Evolutionary conservation across 2,888 invertebrate species (phyloP).

Genomic region (Xanthorhoe spadicearia): DNA sequence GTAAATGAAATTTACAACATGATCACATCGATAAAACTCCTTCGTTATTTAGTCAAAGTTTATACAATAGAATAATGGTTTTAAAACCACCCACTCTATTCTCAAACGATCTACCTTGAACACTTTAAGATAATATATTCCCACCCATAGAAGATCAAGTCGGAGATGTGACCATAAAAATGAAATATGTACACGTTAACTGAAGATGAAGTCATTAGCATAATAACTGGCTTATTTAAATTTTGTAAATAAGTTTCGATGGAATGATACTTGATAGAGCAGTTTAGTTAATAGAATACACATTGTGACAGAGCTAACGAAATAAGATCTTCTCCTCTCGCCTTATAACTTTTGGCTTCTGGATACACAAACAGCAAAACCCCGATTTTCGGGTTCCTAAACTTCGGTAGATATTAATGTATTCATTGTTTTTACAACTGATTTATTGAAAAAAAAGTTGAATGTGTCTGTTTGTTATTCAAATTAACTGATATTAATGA

Average conservation of each 20-base stretch:
- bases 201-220: constrained; percentile 26
- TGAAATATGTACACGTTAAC: constrained; percentile 22
- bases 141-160: constrained; percentile 15
- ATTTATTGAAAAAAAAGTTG: no score
- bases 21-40: background rate
- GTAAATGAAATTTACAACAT: no score
- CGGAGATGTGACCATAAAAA: constrained; percentile 23
- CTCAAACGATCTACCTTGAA: constrained; percentile 15
- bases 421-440: no score
- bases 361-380: no score
- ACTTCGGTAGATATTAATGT: no score
- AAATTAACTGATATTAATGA: no score
- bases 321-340: no score
- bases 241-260: constrained; percentile 15
- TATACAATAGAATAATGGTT: constrained; percentile 2
- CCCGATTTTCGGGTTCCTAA: no score
- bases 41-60: background rate
- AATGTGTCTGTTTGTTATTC: no score
- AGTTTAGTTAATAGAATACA: constrained; percentile 5
- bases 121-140: constrained; percentile 21
- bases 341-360: no score
- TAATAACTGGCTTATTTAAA: constrained; percentile 22
- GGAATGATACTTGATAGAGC: constrained; percentile 7
- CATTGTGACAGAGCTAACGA: background rate
- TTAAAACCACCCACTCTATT: constrained; percentile 20